These are phyloP conservation scores for Ctenoplectra terminalis DNA, from an alignment of 1,140 invertebrate genomes.

Conservation along the genomic window DNA sequence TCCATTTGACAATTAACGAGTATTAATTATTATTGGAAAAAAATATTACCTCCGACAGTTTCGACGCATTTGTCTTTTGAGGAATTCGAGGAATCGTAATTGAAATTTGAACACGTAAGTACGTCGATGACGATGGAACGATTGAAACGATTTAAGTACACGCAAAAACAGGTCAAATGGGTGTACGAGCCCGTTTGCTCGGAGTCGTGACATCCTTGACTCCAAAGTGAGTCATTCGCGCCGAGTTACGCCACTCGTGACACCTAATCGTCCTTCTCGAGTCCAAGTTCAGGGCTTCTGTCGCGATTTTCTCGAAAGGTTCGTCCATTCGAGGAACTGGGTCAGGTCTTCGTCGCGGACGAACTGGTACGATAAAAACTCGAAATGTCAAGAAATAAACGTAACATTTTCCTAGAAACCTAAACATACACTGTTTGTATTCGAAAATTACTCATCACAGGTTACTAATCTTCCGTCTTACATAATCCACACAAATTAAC, in stretches of 20 bases:
- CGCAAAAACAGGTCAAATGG: slow-evolving; percentile 8
- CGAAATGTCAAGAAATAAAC: background rate
- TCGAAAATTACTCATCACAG: background rate
- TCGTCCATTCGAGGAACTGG: background rate
- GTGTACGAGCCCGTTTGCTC: background rate
- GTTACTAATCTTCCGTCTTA: background rate
- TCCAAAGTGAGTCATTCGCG: slow-evolving; percentile 60
- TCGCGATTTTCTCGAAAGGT: slow-evolving; percentile 23
- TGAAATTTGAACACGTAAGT: background rate
- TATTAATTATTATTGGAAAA: too few species aligned
- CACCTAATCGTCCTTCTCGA: slow-evolving; percentile 50
- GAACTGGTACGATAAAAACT: too few species aligned
- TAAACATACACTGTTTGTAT: background rate
- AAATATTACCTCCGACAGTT: too few species aligned
- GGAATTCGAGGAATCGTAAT: background rate
- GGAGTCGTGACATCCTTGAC: slow-evolving; percentile 59
- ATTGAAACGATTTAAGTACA: background rate
- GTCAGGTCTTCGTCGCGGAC: background rate
- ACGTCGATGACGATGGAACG: background rate
- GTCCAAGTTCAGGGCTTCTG: slow-evolving; percentile 61
- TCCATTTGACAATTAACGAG: background rate
- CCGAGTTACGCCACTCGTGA: slow-evolving; percentile 35
- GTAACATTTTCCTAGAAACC: background rate
- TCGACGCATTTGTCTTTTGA: too few species aligned
- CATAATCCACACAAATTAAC: background rate